Percentiles rank a stretch among this genome's conserved stretches.
Conservation (phyloP, 2,888 invertebrate species). For the Erebia aethiops region DNA sequence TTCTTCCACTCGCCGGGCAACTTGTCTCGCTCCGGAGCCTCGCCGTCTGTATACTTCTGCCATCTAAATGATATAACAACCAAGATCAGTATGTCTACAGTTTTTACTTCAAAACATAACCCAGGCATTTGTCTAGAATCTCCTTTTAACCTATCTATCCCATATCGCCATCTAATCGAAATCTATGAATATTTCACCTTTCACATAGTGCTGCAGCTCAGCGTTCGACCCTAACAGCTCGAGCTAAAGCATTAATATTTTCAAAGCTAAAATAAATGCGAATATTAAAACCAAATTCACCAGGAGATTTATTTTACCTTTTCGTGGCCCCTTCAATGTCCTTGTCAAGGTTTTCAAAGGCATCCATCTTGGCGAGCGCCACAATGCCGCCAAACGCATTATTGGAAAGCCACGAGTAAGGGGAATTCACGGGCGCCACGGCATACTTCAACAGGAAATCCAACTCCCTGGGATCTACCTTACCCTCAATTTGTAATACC, state of each 20-base stretch:
- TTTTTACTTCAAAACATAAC: too few relatives aligned
- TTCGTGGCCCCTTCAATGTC: constrained; percentile 96
- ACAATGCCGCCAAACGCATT: constrained; percentile 92
- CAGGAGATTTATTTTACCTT: constrained; percentile 74
- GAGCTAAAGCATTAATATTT: too few relatives aligned
- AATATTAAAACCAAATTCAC: too few relatives aligned
- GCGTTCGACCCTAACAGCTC: too few relatives aligned
- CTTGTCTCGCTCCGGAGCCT: constrained; percentile 96
- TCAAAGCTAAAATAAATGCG: too few relatives aligned
- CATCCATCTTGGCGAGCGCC: constrained; percentile 88
- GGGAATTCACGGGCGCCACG: constrained; percentile 87
- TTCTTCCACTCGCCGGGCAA: constrained; percentile 98
- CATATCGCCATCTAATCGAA: too few relatives aligned
- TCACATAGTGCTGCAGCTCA: too few relatives aligned
- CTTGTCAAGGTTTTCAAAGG: constrained; percentile 92
- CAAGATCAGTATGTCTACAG: not conserved
- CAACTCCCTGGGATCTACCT: constrained; percentile 89
- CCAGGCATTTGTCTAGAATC: too few relatives aligned
- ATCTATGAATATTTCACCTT: too few relatives aligned
- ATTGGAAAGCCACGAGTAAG: constrained; percentile 92
- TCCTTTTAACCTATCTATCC: too few relatives aligned
- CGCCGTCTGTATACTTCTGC: constrained; percentile 96
- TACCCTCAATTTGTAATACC: constrained; percentile 79
- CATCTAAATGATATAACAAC: constrained; percentile 80
- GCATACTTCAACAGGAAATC: constrained; percentile 95